Percentiles rank a stretch among this genome's conserved stretches.
These are phyloP conservation scores for Tenthredo scrophulariae DNA, from an alignment of 2,888 invertebrate genomes.

Conservation along the genomic window DNA sequence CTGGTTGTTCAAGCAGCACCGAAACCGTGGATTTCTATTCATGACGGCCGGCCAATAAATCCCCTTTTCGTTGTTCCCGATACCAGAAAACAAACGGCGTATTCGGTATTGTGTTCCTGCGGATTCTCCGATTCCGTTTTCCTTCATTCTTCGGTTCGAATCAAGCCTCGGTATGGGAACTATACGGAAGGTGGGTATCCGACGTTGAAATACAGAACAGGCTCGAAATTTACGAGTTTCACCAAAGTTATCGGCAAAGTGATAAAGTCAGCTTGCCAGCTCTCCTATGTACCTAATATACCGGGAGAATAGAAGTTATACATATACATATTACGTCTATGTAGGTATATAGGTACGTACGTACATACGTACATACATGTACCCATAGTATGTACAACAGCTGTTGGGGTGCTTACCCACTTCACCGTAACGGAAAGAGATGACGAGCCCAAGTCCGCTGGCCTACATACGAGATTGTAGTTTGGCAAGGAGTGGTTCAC, in stretches of 20 bases:
- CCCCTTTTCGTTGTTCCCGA: conserved; percentile 25
- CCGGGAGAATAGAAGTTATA: neutral
- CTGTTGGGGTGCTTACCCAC: conserved; percentile 41
- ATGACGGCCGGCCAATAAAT: conserved; percentile 26
- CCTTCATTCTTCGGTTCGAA: conserved; percentile 19
- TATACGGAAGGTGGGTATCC: neutral
- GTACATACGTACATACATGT: neutral
- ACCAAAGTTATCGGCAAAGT: conserved; percentile 52
- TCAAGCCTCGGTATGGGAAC: neutral
- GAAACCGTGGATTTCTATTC: conserved; percentile 37
- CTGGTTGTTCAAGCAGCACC: neutral
- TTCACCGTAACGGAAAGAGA: conserved; percentile 24
- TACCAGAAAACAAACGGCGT: conserved; percentile 44
- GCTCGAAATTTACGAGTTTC: conserved; percentile 52
- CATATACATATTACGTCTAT: neutral
- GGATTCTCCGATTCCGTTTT: conserved; percentile 41
- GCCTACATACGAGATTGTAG: conserved; percentile 30
- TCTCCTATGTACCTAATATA: neutral
- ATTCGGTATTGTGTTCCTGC: conserved; percentile 41
- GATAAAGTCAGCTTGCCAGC: conserved; percentile 45
- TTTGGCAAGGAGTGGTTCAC: neutral
- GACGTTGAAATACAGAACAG: conserved; percentile 40
- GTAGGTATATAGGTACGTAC: neutral
- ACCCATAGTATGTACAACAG: neutral
- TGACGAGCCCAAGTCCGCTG: conserved; percentile 23